Evolutionary conservation across 2,888 invertebrate genomes (phyloP), one percentile per base, ranked within the genome.

Genomic region (Folsomia candida): DNA sequence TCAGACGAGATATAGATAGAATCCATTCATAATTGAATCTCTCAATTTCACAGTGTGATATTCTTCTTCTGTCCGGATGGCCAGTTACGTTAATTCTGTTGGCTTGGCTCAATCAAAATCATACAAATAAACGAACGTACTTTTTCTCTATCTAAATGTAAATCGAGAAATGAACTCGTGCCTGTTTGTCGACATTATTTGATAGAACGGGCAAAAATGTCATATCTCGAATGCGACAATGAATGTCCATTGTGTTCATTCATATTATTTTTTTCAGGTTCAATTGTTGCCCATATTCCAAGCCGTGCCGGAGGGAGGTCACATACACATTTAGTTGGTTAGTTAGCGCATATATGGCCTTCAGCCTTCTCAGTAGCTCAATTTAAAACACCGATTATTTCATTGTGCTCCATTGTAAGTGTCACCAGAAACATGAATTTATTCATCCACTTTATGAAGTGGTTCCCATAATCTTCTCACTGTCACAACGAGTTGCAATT

Each of bases 11-110:
- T 14, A 37, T 37, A 14, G 4, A 37, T 37, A 14, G 14, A 4
- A 37, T 37, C 4, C 37, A 37, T 37, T 37, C 37, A 37, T 37
- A 37, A 37, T 37, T 4, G 14, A 59, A 59, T 59, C 59, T 59
- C 59, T 59, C 59, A 22, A 59, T 59, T 59, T 59, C 59, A 59
- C 59, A 59, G 59, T 24, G 26, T 22, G 59, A 11, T 25, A 59
- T 59, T 25, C 59, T 59, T 59, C 59, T 59, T 3, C 59, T 24
- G n/a, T 24, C 3, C 54, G 6, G 24, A 14, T 59, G 37, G 37
- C 37, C 14, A 37, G 37, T 37, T 37, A 37, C 37, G 37, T 37
- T 37, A 37, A 37, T 37, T 37, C 14, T n/a, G n/a, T n/a, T n/a
- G n/a, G 14, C 14, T 37, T 37, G 14, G 14, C 37, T 37, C 37